Base-by-base conservation (phyloP, 2,888 invertebrate genomes). In the Microctonus brassicae region DNA sequence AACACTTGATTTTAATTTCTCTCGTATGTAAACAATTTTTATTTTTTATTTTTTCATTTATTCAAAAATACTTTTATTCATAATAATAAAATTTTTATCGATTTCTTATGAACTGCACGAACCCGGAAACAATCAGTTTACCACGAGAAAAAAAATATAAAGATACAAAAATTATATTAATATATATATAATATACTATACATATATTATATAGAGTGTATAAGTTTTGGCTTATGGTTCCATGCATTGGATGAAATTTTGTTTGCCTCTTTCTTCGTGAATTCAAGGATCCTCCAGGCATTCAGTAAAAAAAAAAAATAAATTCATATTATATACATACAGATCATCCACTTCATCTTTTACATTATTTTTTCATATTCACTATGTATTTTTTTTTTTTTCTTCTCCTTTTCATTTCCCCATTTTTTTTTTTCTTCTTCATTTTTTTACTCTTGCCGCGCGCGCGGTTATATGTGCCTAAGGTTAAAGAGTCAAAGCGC, bases 401-500 rank as follows among this genome's bases (percentile, higher is more conserved):
- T 29, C 7, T 29, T 29, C 52, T 69, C 69, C 47, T 52, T 53
- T 33, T 22, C 20, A 36, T 33, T 33, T 62, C 11, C 1, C 2
- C 13, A 24, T 29, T 57, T 24, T 26, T 57, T 17, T 13, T 1
- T 42, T 6, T 3, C 42, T n/a, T 42, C 11, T n/a, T 5, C 0
- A 17, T 10, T 24, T 42, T 39, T 52, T 2, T 22, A 29, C 42
- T 52, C 47, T 42, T 13, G 29, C 69, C 33, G 57, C n/a, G n/a
- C n/a, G n/a, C n/a, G n/a, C 55, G 29, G 29, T 29, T 29, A 29
- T 29, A 20, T 55, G 57, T 55, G 63, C 69, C 63, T 57, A 57
- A 63, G 69, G 69, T 69, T 69, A 69, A 62, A 69, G 42, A 69
- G 69, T 63, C 69, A 68, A 53, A 47, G 57, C 55, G 67, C 39